Evolutionary conservation across 2,113 vertebrate species (phyloP).

Genomic region (Psilopsiagon aurifrons): DNA sequence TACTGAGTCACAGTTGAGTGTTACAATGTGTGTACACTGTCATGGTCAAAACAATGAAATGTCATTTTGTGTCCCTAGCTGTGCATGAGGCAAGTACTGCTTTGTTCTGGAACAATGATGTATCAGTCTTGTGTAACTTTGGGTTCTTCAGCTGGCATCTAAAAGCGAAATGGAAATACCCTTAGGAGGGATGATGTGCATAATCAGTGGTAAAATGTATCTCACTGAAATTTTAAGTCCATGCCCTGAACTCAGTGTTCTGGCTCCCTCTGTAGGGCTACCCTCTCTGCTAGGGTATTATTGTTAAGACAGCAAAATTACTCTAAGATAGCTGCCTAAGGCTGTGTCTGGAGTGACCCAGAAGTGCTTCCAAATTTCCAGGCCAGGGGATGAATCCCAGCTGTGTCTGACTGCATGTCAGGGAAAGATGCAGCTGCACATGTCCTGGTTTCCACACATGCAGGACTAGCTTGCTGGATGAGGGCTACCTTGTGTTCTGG

Average conservation of each 20-base stretch:
- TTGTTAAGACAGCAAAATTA: not conserved
- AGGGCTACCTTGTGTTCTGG: not conserved
- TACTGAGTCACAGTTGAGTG: slow-evolving; percentile 61
- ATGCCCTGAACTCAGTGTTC: not conserved
- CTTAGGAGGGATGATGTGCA: slow-evolving; percentile 16
- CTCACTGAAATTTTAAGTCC: not conserved
- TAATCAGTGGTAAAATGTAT: slow-evolving; percentile 17
- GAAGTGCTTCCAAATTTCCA: not conserved
- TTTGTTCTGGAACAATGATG: slow-evolving; percentile 68
- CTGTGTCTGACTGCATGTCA: not conserved
- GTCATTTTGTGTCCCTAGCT: slow-evolving; percentile 61
- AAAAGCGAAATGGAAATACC: slow-evolving; percentile 45
- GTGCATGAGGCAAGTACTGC: slow-evolving; percentile 56
- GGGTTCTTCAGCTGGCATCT: slow-evolving; percentile 49
- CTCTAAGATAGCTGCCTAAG: not conserved
- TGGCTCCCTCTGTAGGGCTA: not conserved
- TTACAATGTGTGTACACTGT: slow-evolving; percentile 62
- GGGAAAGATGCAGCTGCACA: not conserved
- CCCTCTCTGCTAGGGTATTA: not conserved
- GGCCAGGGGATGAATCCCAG: not conserved
- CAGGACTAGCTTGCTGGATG: not conserved
- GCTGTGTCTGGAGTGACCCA: not conserved
- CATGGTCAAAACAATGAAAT: slow-evolving; percentile 67
- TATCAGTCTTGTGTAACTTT: slow-evolving; percentile 59
- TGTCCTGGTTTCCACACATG: not conserved